Base-by-base conservation (phyloP, 2,888 invertebrate genomes). In the Lepidochitona cinerea region DNA sequence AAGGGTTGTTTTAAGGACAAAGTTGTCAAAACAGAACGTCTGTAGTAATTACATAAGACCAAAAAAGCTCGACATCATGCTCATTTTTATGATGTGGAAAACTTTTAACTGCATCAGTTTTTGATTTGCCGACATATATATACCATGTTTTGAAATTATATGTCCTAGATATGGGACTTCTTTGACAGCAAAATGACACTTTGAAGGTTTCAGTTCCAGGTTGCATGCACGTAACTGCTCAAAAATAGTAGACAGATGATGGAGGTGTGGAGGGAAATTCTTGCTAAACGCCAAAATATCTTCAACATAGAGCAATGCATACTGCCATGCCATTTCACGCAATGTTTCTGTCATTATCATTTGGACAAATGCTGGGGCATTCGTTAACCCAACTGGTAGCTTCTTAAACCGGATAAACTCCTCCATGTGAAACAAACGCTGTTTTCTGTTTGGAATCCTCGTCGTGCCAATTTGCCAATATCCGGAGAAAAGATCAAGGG, bases 1-100 rank as follows among this genome's bases (percentile, higher is more conserved):
- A 89, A 70, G 0, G 87, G 87, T n/a, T 73, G 74, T 54, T 5
- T 83, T 76, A 0, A 71, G 72, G 9, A 85, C 71, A 0, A 86
- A 71, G 29, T 81, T 80, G 6, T 80, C 79, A 0, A 89, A 0
- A 89, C 73, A 80, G 89, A 90, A 65, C 81, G 81, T 4, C 81
- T 79, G 74, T 89, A 89, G 79, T 85, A 90, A 78, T 88, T 87
- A 23, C 53, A 32, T 3, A 70, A 23, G 5, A 2, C 54, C 2
- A 54, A 9, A 9, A 70, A 70, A 2, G 2, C n/a, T 4, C 54
- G 1, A 54, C 6, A 5, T 59, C 29, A 1, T 33, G 3, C 7
- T 29, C 54, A 70, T 23, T 12, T 70, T 53, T 54, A 37, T 7
- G 54, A n/a, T 2, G 26, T 4, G 33, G 33, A 37, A 35, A 70